Base-by-base conservation (phyloP, 2,888 invertebrate species). In the Sphinx pinastri region DNA sequence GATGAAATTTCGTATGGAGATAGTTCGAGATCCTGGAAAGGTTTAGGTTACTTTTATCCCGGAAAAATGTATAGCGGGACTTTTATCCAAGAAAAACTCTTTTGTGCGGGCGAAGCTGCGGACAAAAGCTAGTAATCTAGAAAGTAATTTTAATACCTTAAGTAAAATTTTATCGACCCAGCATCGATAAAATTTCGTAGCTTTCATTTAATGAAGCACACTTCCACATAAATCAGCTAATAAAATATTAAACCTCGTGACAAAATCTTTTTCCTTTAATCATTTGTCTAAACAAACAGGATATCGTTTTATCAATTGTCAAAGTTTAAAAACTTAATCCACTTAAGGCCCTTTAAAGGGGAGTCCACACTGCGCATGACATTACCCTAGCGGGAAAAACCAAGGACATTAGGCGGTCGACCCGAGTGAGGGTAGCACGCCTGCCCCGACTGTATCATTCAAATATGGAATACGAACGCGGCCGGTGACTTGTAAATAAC, bases 291-390 rank as follows among this genome's bases (percentile, higher is more conserved):
- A 88, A 88, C 87, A 89, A 90, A 91, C 86, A 89, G 87, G 85
- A 88, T 91, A 88, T 88, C 88, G 88, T 92, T 91, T 90, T 88
- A 93, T 90, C 90, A 92, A 92, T 93, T 91, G 91, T 91, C 88
- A 88, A 93, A 93, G 90, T 93, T 93, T 92, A 90, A 92, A 93
- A 93, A 92, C 91, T 93, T 91, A 93, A 93, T 93, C 91, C 91
- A 91, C 90, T 92, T 91, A 90, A 88, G 91, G 86, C 87, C 91
- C 90, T 90, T 25, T 91, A 87, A 85, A 88, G 86, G 84, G 82
- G 82, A 83, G 85, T 83, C 80, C 81, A 81, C 81, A 91, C 79
- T 92, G 93, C 92, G 92, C 93, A 92, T 93, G 93, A 86, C 91
- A 77, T 84, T 83, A 83, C 84, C 88, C 90, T 88, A 90, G 89